Evolutionary conservation across 2,888 invertebrate genomes (phyloP), one percentile per base, ranked within the genome.

Genomic region (Aproaerema taeniolella): DNA sequence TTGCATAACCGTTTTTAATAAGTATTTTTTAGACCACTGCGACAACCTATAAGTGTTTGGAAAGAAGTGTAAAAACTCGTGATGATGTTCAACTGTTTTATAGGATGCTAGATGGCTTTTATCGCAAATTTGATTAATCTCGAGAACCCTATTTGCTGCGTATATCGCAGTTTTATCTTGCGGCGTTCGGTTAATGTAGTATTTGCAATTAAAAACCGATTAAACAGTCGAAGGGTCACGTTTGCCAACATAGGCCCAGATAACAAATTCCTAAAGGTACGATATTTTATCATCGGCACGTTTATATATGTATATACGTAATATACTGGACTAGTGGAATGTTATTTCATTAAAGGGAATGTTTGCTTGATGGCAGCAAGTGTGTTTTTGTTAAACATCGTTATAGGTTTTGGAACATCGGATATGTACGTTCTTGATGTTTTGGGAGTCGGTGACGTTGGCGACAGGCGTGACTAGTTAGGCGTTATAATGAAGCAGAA

Each of bases 151-250:
- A n/a, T n/a, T n/a, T 35, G 35, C 55, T 68, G 58, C 71, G 71
- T 61, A 65, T 55, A 62, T 68, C 64, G 68, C 68, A 55, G 64
- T 73, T 69, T 74, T 78, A 83, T 81, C 81, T 78, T 56, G 59
- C 63, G 60, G 59, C 54, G 56, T 66, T 62, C 54, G 55, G 67
- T 61, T 76, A 81, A 79, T 80, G 58, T 63, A 58, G 57, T 70
- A 74, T 83, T 83, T 50, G 83, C 81, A 80, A 85, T 86, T 86
- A 86, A 86, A 74, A 83, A 85, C 61, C 83, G 58, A 85, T 86
- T 85, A 80, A 68, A 69, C 50, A 46, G 55, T 58, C 58, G 51
- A 62, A 58, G 54, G 64, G 75, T 82, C 79, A 81, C 80, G 79
- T 81, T 80, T 65, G 74, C 71, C 63, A 74, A 77, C 77, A 67